phyloP scores from a whole-genome alignment of 2,797 vertebrate species.

The Anas bernieri region DNA sequence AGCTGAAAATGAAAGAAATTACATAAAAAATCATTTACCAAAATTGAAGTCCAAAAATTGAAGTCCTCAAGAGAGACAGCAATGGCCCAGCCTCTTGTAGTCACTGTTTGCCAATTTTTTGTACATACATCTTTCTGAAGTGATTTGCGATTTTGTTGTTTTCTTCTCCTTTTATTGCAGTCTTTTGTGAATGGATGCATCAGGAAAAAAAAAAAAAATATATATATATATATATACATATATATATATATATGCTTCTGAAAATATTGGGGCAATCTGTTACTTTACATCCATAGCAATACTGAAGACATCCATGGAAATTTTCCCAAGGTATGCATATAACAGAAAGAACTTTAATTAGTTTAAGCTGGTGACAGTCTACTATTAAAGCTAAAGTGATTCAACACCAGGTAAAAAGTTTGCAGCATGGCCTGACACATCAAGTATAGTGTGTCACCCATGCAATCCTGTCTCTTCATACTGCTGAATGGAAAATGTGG shows the following conservation, averaged over 20 bases:
- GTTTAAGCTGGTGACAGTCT: not conserved
- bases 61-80: not conserved
- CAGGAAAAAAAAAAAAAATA: not conserved
- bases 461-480: not conserved
- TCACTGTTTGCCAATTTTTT: not conserved
- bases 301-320: rapidly evolving
- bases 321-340: not conserved
- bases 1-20: not conserved
- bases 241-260: not conserved
- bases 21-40: not conserved
- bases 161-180: not conserved
- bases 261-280: not conserved
- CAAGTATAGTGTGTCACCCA: rapidly evolving
- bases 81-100: not conserved
- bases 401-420: not conserved
- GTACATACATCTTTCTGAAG: not conserved
- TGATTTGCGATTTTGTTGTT: rapidly evolving
- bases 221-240: too few relatives aligned
- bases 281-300: not conserved
- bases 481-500: not conserved
- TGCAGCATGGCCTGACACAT: not conserved
- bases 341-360: not conserved
- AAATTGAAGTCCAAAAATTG: not conserved
- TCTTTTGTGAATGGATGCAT: not conserved
- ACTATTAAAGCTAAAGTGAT: not conserved